Conservation (phyloP, 2,797 vertebrate genomes). For the Simalia tracyae region DNA sequence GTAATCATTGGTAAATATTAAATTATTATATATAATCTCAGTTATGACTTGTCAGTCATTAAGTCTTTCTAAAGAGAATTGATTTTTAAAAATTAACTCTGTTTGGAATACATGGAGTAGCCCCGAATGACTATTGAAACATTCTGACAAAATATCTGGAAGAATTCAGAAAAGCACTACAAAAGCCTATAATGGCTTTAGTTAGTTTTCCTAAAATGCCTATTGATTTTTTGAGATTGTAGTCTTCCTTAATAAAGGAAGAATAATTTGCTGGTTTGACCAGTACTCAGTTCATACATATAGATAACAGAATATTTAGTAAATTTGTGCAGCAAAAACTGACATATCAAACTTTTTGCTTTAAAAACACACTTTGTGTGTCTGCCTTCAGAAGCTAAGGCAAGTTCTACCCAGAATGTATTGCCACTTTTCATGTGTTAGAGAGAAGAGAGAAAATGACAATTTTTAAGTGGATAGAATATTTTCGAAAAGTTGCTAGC, state of each 20-base stretch:
- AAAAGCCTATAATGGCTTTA: background rate
- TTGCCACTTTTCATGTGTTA: background rate
- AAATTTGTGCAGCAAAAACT: too few species aligned
- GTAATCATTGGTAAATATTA: background rate
- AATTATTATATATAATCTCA: background rate
- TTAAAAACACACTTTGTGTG: background rate
- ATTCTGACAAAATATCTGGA: background rate
- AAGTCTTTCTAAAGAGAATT: background rate
- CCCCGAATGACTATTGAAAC: background rate
- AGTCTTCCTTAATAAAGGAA: background rate
- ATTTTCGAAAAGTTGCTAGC: too few species aligned
- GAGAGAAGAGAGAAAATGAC: background rate
- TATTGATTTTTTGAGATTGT: background rate
- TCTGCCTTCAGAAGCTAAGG: background rate
- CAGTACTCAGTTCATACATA: background rate
- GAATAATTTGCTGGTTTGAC: background rate
- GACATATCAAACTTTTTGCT: background rate
- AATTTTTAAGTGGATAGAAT: background rate
- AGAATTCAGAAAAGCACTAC: background rate
- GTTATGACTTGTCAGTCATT: background rate
- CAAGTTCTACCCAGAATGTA: background rate
- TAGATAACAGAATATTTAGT: background rate
- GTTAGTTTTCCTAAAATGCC: background rate
- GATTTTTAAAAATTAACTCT: background rate
- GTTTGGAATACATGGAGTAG: background rate